These are phyloP conservation scores for Phylloscopus trochiloides DNA, from an alignment of 2,113 vertebrate species.

Conservation along the genomic window DNA sequence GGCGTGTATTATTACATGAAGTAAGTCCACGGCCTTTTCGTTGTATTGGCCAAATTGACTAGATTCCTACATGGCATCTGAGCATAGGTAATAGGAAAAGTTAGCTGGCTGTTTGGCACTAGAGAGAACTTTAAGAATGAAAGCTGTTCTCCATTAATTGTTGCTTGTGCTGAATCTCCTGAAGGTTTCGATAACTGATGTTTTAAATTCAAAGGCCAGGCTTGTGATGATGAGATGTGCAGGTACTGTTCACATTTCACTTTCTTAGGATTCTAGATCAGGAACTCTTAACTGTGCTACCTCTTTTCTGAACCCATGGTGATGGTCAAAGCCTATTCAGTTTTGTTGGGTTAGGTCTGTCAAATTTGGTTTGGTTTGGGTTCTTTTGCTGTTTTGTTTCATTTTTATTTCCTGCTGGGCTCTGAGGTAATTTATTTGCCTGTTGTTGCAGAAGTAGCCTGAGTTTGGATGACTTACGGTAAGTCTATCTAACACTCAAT, in stretches of 20 bases:
- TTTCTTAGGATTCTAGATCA: not conserved
- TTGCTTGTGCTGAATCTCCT: not conserved
- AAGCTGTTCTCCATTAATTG: not conserved
- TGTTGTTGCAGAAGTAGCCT: slow-evolving; percentile 98
- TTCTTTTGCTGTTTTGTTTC: not conserved
- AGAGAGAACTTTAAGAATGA: not conserved
- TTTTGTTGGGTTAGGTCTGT: not conserved
- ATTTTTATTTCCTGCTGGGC: slow-evolving; percentile 47
- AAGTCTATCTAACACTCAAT: slow-evolving; percentile 79
- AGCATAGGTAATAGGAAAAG: not conserved
- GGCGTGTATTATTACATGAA: not conserved
- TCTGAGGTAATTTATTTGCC: slow-evolving; percentile 80
- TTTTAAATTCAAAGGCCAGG: not conserved
- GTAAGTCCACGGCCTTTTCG: not conserved
- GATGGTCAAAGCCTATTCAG: not conserved
- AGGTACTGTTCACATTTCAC: not conserved
- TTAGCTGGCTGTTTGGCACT: not conserved
- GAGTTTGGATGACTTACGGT: slow-evolving; percentile 90
- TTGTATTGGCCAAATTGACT: not conserved
- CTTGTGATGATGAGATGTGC: not conserved
- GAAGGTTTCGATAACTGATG: not conserved
- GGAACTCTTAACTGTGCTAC: not conserved
- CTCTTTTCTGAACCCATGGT: not conserved
- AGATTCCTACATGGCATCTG: not conserved
- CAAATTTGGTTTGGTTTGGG: not conserved